Conservation (phyloP, 2,888 invertebrate genomes). For the Orthonychiurus folsomi region DNA sequence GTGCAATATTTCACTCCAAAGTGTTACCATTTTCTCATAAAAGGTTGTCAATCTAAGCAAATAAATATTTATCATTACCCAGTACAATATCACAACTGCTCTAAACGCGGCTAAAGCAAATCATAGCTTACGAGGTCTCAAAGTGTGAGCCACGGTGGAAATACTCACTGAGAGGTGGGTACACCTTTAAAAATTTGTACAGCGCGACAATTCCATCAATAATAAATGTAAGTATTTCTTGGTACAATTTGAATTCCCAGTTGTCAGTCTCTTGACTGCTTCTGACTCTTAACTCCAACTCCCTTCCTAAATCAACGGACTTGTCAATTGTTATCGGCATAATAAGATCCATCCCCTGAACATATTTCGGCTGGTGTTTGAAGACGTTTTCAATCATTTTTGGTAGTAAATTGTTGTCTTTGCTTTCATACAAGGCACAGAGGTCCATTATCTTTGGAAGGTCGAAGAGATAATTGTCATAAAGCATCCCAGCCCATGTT, state of each 20-base stretch:
- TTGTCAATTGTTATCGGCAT: conserved; percentile 26
- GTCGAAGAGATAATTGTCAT: conserved; percentile 71
- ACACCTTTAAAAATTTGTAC: conserved; percentile 58
- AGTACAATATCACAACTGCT: not conserved
- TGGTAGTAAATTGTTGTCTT: conserved; percentile 54
- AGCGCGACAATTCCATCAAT: conserved; percentile 62
- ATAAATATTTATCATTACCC: not conserved
- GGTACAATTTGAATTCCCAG: conserved; percentile 32
- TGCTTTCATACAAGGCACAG: conserved; percentile 61
- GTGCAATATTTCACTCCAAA: conserved; percentile 24
- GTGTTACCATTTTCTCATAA: conserved; percentile 25
- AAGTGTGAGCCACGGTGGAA: conserved; percentile 26
- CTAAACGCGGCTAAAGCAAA: too few species aligned
- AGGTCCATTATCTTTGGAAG: conserved; percentile 72
- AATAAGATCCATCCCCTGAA: conserved; percentile 39
- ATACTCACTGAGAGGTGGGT: conserved; percentile 48
- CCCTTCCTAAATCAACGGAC: conserved; percentile 21
- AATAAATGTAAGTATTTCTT: conserved; percentile 59
- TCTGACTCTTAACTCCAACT: conserved; percentile 12
- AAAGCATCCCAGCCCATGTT: conserved; percentile 60
- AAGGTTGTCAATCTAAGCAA: conserved; percentile 23
- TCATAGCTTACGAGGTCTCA: conserved; percentile 14
- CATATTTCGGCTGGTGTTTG: conserved; percentile 44
- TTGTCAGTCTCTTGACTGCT: not conserved
- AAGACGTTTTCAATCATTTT: conserved; percentile 60